phyloP scores from a whole-genome alignment of 1,140 invertebrate species.

The Laodelphax striatellus region DNA sequence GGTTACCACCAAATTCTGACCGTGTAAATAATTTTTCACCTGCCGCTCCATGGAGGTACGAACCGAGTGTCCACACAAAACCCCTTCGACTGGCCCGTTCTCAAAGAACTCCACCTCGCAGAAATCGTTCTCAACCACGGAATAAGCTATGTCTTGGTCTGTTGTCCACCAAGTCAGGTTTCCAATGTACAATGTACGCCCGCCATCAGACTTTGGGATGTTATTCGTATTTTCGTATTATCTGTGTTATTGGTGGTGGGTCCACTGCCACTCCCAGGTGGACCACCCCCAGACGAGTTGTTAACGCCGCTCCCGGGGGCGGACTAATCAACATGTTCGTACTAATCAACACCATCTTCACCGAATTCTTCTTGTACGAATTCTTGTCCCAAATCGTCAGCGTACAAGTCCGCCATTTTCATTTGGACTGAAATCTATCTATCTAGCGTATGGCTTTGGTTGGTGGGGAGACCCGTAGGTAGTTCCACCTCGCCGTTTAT shows the following conservation, averaged over 20 bases:
- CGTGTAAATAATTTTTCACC: slow-evolving; percentile 88
- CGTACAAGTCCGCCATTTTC: too few species aligned
- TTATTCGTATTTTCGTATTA: slow-evolving; percentile 47
- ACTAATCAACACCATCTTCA: slow-evolving; percentile 82
- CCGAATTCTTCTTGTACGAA: slow-evolving; percentile 74
- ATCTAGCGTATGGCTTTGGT: too few species aligned
- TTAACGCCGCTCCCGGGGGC: slow-evolving; percentile 39
- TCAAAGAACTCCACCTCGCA: slow-evolving; percentile 99
- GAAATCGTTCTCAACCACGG: slow-evolving; percentile 86
- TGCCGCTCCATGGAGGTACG: slow-evolving; percentile 83
- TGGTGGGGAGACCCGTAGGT: too few species aligned
- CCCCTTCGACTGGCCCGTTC: slow-evolving; percentile 98
- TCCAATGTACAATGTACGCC: slow-evolving; percentile 82
- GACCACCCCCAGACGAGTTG: slow-evolving; percentile 21
- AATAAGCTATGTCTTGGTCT: slow-evolving; percentile 88
- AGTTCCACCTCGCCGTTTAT: too few species aligned
- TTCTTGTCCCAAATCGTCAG: too few species aligned
- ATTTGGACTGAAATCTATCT: too few species aligned
- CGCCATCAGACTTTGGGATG: slow-evolving; percentile 55
- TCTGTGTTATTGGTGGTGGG: slow-evolving; percentile 15
- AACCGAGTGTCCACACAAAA: slow-evolving; percentile 90
- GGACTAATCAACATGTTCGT: slow-evolving; percentile 88
- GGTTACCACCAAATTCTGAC: slow-evolving; percentile 87
- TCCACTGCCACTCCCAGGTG: slow-evolving; percentile 29
- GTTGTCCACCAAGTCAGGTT: slow-evolving; percentile 98